Evolutionary conservation across 1,140 invertebrate genomes (phyloP).

Genomic region (Formica exsecta): DNA sequence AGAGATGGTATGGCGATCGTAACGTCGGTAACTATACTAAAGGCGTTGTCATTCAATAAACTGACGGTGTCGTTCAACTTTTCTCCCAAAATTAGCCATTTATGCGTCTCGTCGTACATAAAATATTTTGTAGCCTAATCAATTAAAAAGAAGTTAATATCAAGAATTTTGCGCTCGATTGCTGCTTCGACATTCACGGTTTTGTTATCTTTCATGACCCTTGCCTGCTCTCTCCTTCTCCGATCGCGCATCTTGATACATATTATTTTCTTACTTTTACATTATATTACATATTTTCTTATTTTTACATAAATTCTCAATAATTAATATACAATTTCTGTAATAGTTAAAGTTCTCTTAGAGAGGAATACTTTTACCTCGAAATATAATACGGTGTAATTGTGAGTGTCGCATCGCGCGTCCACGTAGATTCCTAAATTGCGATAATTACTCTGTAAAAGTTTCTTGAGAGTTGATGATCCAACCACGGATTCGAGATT

Average conservation of each 20-base stretch:
- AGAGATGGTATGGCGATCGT: constrained; percentile 52
- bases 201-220: constrained; percentile 11
- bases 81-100: constrained; percentile 68
- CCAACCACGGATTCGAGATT: background rate
- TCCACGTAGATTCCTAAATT: constrained; percentile 67
- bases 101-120: constrained; percentile 68
- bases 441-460: constrained; percentile 58
- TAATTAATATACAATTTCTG: background rate
- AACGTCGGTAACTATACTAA: constrained; percentile 64
- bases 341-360: background rate
- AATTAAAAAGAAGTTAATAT: constrained; percentile 23
- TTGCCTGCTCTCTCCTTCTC: background rate
- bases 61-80: constrained; percentile 47
- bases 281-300: constrained; percentile 22
- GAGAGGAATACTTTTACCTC: constrained; percentile 46
- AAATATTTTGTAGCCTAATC: constrained; percentile 59
- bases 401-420: constrained; percentile 45
- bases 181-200: background rate
- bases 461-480: background rate
- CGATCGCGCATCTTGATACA: background rate
- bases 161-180: background rate
- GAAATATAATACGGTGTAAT: constrained; percentile 44
- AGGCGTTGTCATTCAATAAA: constrained; percentile 60
- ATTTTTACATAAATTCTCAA: background rate
- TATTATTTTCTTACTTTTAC: constrained; percentile 7